Percentiles rank a stretch among this genome's conserved stretches.
Conservation (phyloP, 92 coral and sea anemone species). For the Phenganax marumi region DNA sequence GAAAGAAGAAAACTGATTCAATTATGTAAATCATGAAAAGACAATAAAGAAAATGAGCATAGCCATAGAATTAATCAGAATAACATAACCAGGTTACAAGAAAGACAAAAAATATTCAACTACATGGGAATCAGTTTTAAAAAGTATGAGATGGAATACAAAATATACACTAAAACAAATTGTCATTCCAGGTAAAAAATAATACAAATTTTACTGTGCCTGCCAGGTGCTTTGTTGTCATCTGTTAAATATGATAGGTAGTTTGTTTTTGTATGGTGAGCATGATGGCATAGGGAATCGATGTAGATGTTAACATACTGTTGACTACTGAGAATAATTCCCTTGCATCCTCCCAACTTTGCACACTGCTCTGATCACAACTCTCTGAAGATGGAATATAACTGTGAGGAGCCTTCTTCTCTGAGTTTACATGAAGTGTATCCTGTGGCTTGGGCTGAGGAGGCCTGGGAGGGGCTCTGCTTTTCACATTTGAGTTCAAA, state of each 20-base stretch:
- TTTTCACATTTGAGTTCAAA: constrained; percentile 45
- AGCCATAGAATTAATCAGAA: neutral
- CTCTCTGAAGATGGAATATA: constrained; percentile 28
- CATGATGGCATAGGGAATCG: too few species aligned
- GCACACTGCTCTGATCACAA: constrained; percentile 39
- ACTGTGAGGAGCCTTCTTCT: constrained; percentile 23
- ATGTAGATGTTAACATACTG: constrained; percentile 51
- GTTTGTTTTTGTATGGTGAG: too few species aligned
- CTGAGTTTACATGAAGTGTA: constrained; percentile 7
- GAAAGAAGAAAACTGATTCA: neutral
- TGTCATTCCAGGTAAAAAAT: too few species aligned
- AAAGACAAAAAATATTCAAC: neutral
- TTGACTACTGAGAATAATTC: constrained; percentile 80
- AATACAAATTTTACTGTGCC: too few species aligned
- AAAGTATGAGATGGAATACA: too few species aligned
- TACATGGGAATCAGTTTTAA: neutral
- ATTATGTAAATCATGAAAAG: neutral
- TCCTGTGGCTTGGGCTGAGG: constrained; percentile 17
- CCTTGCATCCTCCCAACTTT: constrained; percentile 85
- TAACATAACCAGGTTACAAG: neutral
- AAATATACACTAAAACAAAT: too few species aligned
- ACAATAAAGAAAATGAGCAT: neutral
- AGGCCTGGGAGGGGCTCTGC: constrained; percentile 48
- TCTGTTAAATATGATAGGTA: too few species aligned
- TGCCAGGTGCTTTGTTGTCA: too few species aligned